Base-by-base conservation (phyloP, 2,113 vertebrate genomes). In the Barbus barbus region DNA sequence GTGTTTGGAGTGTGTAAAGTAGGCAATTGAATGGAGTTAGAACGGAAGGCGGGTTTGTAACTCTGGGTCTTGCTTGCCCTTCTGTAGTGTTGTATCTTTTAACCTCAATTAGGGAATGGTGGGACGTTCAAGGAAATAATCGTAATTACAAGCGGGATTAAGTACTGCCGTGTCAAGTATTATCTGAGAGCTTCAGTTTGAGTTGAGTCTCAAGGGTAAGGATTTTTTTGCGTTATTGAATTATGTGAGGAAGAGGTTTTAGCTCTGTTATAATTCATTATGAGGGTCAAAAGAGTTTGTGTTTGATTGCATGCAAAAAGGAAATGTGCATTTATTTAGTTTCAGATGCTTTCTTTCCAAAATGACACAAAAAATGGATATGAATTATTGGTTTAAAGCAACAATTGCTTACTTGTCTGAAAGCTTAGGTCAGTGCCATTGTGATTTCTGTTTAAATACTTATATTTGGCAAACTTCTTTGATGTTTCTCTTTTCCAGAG, bases 1-100 rank as follows among this genome's bases (percentile, higher is more conserved):
- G 41, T 75, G 44, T 75, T 20, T 77, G 28, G 74, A 77, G 75
- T 77, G 48, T 58, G 31, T 36, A 48, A 48, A 74, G 41, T 26
- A 31, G 72, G 14, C 44, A 22, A 13, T 56, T 53, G 28, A 56
- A 56, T 56, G 20, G 14, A 4, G 18, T 75, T 9, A 22, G 26
- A 75, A 53, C 8, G 31, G 1, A 77, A 26, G 20, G 28, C 4
- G 20, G 3, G 14, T 36, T 56, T 13, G 72, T 74, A 74, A 36
- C 48, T 56, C 28, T n/a, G 7, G 71, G n/a, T n/a, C n/a, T 44
- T 13, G 11, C 28, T 58, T 58, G 28, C 20, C 3, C 9, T 77
- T 56, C 20, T 58, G 8, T n/a, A 22, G 33, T 33, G 20, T 69
- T 38, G 5, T 22, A 65, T 65, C 28, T 38, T 71, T 38, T 36